Evolutionary conservation across 2,888 invertebrate species (phyloP), one percentile per base, ranked within the genome.

Genomic region (Cybosia mesomella): DNA sequence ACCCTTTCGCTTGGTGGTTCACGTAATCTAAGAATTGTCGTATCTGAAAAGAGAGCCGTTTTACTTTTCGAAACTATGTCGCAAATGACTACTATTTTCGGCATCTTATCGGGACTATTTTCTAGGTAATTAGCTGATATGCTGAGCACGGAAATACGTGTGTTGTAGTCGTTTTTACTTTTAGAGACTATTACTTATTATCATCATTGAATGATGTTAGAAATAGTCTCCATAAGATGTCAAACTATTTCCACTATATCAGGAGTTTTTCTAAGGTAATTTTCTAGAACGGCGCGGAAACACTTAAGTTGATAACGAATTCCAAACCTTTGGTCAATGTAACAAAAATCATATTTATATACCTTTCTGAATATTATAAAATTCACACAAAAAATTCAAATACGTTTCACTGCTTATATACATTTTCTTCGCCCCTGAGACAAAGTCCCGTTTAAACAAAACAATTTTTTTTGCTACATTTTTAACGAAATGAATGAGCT

Each of bases 1-100:
- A 98, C 64, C 89, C 85, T 18, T 86, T 83, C 0, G 96, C 92
- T 95, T 97, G 96, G 0, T 83, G 84, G 43, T 85, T 84, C n/a
- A 95, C 95, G 83, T 95, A 96, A 11, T 91, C 85, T 74, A 96
- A 82, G 85, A 97, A 97, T 0, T 68, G 54, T 0, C 67, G 53
- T 0, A 88, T 74, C 89, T 89, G 85, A 5, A 70, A 70, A 39
- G 22, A 62, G 57, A 10, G 24, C 10, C n/a, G 15, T 18, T 58
- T 49, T 32, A 39, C 36, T 49, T 61, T n/a, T 61, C 7, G 28
- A 0, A 49, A 49, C n/a, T 61, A 49, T 49, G 39, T 39, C 18
- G 15, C 18, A 39, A 36, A 24, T 24, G 36, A 59, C 59, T 34
- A 59, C 59, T 39, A 39, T 18, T 3, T 15, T 36, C 15, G 21